Evolutionary conservation across 2,888 invertebrate species (phyloP).

Genomic region (Drosophila tanythrix): DNA sequence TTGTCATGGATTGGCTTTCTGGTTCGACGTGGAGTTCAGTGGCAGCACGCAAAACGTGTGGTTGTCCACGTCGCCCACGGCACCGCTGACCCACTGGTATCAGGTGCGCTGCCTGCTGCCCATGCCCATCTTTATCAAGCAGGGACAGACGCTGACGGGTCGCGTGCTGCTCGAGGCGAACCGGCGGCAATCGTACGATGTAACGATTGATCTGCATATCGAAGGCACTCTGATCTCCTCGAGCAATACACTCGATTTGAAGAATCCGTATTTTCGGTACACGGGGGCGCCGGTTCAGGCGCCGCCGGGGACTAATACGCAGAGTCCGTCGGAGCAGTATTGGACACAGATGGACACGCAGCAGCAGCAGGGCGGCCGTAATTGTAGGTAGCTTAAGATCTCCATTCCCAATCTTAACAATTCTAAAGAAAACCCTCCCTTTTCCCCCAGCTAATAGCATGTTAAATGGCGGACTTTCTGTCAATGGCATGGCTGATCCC

Average conservation of each 20-base stretch:
- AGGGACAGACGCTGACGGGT: conserved; percentile 95
- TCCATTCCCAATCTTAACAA: not conserved
- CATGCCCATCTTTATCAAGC: conserved; percentile 96
- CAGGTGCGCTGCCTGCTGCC: conserved; percentile 98
- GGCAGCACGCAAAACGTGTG: conserved; percentile 96
- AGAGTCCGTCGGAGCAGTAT: conserved; percentile 96
- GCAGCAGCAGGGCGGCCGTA: conserved; percentile 85
- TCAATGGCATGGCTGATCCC: conserved; percentile 90
- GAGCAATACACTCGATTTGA: conserved; percentile 96
- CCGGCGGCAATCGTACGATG: conserved; percentile 99
- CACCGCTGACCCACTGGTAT: conserved; percentile 99
- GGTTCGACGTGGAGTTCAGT: conserved; percentile 99
- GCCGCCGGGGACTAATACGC: conserved; percentile 95
- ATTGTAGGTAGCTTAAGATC: conserved; percentile 69
- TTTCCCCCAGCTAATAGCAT: conserved; percentile 87
- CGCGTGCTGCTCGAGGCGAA: conserved; percentile 95
- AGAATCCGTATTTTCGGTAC: conserved; percentile 99
- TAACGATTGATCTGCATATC: conserved; percentile 96
- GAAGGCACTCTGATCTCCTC: conserved; percentile 95
- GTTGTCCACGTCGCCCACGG: conserved; percentile 98
- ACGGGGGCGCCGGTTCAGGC: conserved; percentile 96
- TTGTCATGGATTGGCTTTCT: conserved; percentile 98
- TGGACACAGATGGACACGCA: conserved; percentile 93
- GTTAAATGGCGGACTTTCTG: conserved; percentile 91
- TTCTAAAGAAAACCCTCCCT: not conserved